Base-by-base conservation (phyloP, 2,888 invertebrate genomes). In the Galeopsomyia nigrocyanea region DNA sequence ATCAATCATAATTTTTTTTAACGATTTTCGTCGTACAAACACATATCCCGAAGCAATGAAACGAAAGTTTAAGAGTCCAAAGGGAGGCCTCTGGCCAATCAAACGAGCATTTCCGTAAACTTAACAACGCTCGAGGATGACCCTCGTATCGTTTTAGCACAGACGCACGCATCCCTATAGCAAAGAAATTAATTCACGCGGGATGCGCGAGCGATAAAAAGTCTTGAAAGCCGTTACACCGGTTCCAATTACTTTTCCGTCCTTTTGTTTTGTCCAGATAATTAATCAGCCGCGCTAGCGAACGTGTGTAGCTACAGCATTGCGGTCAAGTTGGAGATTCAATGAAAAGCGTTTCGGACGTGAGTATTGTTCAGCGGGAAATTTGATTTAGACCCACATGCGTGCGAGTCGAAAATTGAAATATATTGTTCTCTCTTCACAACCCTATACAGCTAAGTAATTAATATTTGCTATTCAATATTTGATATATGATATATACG, bases 101-200 rank as follows among this genome's bases (percentile, higher is more conserved):
- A 69, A 73, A 66, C 57, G 68, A 65, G 64, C 73, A 62, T 73
- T 73, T 73, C 73, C 73, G 73, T 57, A 58, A 49, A 60, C 69
- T 53, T 69, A 73, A 65, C 46, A 57, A 53, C 61, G 56, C 68
- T 61, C 55, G 60, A 71, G 67, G 65, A 66, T 55, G 61, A 17
- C 19, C 46, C 50, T 56, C 19, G 49, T 16, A 39, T 17, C 50
- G 56, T 58, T 71, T 71, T 65, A 65, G 53, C 39, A 39, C 26
- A n/a, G n/a, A 31, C 31, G 7, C 7, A 39, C 39, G 5, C 26
- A 26, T 26, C 5, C 22, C 46, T 22, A 55, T 49, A 46, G 62
- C 22, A 68, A 65, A 64, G 65, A 65, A 73, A 66, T 69, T 68
- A 69, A 66, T 73, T 61, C 56, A 22, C 68, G 68, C 66, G 39